Percentiles rank a stretch among this genome's conserved stretches.
Conservation (phyloP, 1,140 invertebrate species). For the Pseudomyrmex pallidus region DNA sequence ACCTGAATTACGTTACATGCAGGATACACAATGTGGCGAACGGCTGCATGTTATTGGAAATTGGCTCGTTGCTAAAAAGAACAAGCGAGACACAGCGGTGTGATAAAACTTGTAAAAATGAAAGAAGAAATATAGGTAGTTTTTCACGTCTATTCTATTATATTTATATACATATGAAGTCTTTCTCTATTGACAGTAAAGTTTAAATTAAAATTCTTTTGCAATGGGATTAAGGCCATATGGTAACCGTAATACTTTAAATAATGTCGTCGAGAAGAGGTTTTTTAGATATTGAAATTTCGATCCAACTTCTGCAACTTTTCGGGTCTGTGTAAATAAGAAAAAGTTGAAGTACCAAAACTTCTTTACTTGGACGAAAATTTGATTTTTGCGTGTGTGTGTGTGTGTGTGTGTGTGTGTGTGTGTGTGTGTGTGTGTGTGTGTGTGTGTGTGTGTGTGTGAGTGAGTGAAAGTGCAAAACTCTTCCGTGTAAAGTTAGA, state of each 20-base stretch:
- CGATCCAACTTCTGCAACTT: neutral
- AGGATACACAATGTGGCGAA: conserved; percentile 6
- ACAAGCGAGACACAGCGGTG: neutral
- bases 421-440: neutral
- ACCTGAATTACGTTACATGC: conserved; percentile 10
- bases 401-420: neutral
- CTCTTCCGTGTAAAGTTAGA: conserved; percentile 35
- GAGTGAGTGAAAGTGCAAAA: neutral
- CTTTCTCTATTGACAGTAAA: neutral
- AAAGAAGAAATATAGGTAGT: neutral
- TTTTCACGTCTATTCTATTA: neutral
- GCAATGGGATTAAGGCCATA: neutral
- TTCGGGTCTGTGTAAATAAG: conserved; percentile 33
- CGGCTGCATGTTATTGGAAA: conserved; percentile 39
- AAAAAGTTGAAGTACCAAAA: conserved; percentile 30
- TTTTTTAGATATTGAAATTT: conserved; percentile 39
- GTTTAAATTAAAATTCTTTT: conserved; percentile 53
- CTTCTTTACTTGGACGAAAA: conserved; percentile 6
- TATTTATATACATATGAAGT: conserved; percentile 17
- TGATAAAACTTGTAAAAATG: conserved; percentile 35
- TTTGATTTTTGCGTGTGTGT: neutral
- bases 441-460: too few relatives aligned
- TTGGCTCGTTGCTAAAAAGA: conserved; percentile 1
- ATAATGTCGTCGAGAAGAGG: conserved; percentile 4
- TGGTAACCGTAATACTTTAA: conserved; percentile 10